Conservation (phyloP, 1,140 invertebrate species). For the Trigoniulus corallinus region DNA sequence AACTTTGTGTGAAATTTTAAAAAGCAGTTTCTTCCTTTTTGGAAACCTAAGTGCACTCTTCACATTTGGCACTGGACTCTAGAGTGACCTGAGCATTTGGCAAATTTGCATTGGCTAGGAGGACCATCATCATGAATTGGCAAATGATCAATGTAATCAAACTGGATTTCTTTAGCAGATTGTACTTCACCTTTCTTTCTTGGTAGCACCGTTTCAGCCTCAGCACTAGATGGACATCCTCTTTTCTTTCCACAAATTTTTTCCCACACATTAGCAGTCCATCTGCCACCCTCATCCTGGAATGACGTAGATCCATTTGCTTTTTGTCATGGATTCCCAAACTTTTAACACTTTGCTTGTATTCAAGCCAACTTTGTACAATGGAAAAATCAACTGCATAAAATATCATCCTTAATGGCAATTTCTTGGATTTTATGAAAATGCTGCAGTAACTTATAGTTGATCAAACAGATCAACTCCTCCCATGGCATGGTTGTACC, state of each 20-base stretch:
- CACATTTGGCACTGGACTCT: not conserved
- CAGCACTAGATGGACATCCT: not conserved
- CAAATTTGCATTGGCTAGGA: not conserved
- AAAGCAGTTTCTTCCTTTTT: not conserved
- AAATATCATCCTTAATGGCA: slow-evolving; percentile 18
- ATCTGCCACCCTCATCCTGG: slow-evolving; percentile 10
- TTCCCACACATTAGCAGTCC: not conserved
- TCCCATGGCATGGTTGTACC: slow-evolving; percentile 24
- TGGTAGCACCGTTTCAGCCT: not conserved
- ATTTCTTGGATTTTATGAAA: slow-evolving; percentile 20
- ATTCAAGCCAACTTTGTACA: slow-evolving; percentile 19
- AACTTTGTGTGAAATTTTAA: not conserved
- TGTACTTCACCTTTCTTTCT: not conserved
- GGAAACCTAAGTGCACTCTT: not conserved
- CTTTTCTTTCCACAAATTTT: not conserved
- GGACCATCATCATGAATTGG: not conserved
- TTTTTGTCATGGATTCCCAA: slow-evolving; percentile 4
- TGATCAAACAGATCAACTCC: slow-evolving; percentile 24
- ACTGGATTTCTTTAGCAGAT: not conserved
- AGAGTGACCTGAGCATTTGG: not conserved
- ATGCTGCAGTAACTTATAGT: slow-evolving; percentile 7
- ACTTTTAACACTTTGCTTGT: slow-evolving; percentile 12
- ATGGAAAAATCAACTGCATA: slow-evolving; percentile 18
- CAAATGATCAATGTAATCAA: not conserved
- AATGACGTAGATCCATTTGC: slow-evolving; percentile 8